Evolutionary conservation across 2,797 vertebrate species (phyloP), one percentile per base, ranked within the genome.

Genomic region (Furcifer pardalis): DNA sequence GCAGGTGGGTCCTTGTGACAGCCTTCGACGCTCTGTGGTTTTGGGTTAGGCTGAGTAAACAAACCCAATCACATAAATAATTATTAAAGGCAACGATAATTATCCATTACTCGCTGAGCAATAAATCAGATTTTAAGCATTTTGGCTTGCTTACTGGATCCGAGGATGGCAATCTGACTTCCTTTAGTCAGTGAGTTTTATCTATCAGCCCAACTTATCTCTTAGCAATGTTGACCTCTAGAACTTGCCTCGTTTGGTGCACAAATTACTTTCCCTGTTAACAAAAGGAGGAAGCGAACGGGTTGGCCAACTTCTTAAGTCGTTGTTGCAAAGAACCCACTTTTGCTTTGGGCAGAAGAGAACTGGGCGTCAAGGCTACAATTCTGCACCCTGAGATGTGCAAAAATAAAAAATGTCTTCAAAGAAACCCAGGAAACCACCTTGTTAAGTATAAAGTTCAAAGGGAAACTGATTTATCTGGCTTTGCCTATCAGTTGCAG

Each of bases 71-170:
- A n/a, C n/a, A n/a, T n/a, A n/a, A n/a, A n/a, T n/a, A n/a, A n/a
- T n/a, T n/a, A n/a, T n/a, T n/a, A n/a, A n/a, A n/a, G 62, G 5
- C 23, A 15, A 2, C 10, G 37, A 37, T 0, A 42, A 9, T 1
- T 7, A 40, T 42, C 7, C 17, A 12, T 19, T 42, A 63, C 35
- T 23, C 15, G 3, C 46, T 8, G 8, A 32, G 12, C 40, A 42
- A 9, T n/a, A 49, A 52, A 68, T 35, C 2, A 3, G 30, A 30
- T 6, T 37, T 40, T 25, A 5, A 32, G 42, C 77, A 49, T 37
- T 21, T 21, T 13, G 1, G 46, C 30, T 7, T 32, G 42, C 8
- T 7, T 12, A 59, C n/a, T 15, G 63, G 27, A n/a, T 49, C 46
- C 7, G 9, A 35, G 42, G 7, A 62, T 7, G 60, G 32, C 2